These are phyloP conservation scores for Asbolus verrucosus DNA, from an alignment of 1,140 invertebrate genomes.

Conservation along the genomic window DNA sequence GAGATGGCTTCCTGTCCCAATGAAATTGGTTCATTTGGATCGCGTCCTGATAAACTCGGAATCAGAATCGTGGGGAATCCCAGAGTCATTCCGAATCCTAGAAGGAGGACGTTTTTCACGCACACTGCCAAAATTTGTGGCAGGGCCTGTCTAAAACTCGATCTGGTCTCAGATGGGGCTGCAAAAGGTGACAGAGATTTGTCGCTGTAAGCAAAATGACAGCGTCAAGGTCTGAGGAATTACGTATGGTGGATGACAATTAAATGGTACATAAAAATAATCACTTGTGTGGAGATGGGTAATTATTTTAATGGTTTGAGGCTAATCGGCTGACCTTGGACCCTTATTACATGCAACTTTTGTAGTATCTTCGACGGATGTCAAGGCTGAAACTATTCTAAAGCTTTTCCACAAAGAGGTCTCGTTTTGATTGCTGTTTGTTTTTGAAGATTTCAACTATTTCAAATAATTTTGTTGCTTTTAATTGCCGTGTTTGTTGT, in stretches of 20 bases:
- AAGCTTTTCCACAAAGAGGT: neutral
- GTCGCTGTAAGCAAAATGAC: constrained; percentile 35
- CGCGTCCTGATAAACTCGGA: constrained; percentile 70
- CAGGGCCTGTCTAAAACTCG: constrained; percentile 36
- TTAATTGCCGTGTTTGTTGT: no score
- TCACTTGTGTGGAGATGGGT: neutral
- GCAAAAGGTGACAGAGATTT: constrained; percentile 38
- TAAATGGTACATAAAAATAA: no score
- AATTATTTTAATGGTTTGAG: neutral
- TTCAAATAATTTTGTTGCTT: no score
- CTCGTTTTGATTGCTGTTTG: neutral
- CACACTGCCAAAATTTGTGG: constrained; percentile 73
- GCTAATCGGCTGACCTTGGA: neutral
- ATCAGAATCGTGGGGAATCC: constrained; percentile 84
- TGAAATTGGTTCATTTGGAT: constrained; percentile 68
- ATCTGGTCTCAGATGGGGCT: constrained; percentile 8
- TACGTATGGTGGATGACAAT: neutral
- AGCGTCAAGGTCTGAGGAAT: neutral
- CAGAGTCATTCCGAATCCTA: constrained; percentile 79
- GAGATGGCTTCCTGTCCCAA: constrained; percentile 76
- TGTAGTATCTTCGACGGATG: neutral
- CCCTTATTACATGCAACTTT: neutral
- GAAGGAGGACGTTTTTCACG: constrained; percentile 74
- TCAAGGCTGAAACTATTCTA: neutral
- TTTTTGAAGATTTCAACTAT: no score